Conservation (phyloP, 2,888 invertebrate species). For the Apotomis capreana region DNA sequence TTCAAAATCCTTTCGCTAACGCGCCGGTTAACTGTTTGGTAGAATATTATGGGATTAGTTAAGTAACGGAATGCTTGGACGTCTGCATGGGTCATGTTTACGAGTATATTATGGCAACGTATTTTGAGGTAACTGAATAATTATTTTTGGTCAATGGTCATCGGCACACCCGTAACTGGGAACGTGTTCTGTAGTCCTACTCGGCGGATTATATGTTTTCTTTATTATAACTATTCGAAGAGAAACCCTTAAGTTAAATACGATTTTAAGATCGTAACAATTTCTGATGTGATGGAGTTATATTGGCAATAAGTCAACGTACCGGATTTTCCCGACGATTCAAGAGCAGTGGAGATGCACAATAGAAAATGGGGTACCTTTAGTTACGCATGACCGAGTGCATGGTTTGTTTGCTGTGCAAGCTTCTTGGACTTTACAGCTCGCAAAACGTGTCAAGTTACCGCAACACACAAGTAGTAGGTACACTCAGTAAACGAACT, state of each 20-base stretch:
- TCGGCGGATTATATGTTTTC: too few species aligned
- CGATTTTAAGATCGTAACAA: too few species aligned
- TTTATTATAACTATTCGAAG: too few species aligned
- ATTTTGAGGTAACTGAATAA: too few species aligned
- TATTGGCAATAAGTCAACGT: not conserved
- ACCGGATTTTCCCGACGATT: not conserved
- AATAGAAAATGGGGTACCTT: constrained; percentile 12
- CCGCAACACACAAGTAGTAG: not conserved
- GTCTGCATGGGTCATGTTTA: not conserved
- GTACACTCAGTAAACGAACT: not conserved
- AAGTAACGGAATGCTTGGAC: constrained; percentile 11
- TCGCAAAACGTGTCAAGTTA: constrained; percentile 14
- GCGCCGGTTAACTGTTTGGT: constrained; percentile 28
- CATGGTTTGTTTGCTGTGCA: constrained; percentile 17
- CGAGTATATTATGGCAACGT: too few species aligned
- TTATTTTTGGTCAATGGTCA: too few species aligned
- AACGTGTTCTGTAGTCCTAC: too few species aligned
- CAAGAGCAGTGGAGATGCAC: constrained; percentile 10
- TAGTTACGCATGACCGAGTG: constrained; percentile 22
- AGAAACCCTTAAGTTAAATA: too few species aligned
- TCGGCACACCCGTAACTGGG: too few species aligned
- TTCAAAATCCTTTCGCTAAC: constrained; percentile 66
- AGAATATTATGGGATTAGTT: constrained; percentile 18
- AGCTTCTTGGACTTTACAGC: constrained; percentile 20
- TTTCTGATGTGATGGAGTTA: too few species aligned